These are phyloP conservation scores for Rhizomys pruinosus DNA, from an alignment of 2,113 vertebrate genomes.

Conservation along the genomic window DNA sequence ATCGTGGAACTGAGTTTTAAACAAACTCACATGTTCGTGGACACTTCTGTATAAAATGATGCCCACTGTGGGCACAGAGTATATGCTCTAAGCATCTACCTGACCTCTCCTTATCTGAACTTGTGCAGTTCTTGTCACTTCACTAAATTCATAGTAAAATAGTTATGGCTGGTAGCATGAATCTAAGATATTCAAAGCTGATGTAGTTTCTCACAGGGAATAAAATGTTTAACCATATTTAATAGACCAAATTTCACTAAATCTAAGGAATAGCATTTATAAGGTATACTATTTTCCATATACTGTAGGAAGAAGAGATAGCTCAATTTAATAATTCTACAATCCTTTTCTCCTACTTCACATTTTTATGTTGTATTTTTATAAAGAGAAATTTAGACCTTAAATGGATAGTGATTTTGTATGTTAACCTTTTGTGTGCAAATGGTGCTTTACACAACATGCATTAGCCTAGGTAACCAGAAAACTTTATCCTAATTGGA, in stretches of 20 bases:
- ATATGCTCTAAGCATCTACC: background rate
- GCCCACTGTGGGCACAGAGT: background rate
- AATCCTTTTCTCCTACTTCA: background rate
- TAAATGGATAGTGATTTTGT: background rate
- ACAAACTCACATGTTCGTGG: background rate
- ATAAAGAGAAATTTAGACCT: conserved; percentile 1
- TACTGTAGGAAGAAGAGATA: background rate
- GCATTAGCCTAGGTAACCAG: background rate
- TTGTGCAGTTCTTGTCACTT: background rate
- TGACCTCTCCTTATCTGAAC: background rate
- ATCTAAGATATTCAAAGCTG: background rate
- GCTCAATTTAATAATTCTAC: background rate
- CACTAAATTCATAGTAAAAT: background rate
- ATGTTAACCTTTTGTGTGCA: background rate
- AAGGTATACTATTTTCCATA: background rate
- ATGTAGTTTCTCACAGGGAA: background rate
- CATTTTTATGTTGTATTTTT: conserved; percentile 49
- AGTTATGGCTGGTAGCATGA: background rate
- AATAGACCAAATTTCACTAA: background rate
- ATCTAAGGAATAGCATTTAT: background rate
- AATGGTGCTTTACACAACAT: background rate
- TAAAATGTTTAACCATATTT: conserved; percentile 25
- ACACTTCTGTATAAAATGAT: background rate
- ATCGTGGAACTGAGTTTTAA: conserved; percentile 26
- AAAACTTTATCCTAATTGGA: background rate